Percentiles rank a stretch among this genome's conserved stretches.
Conservation (phyloP, 2,888 invertebrate genomes). For the Microplitis manilae region DNA sequence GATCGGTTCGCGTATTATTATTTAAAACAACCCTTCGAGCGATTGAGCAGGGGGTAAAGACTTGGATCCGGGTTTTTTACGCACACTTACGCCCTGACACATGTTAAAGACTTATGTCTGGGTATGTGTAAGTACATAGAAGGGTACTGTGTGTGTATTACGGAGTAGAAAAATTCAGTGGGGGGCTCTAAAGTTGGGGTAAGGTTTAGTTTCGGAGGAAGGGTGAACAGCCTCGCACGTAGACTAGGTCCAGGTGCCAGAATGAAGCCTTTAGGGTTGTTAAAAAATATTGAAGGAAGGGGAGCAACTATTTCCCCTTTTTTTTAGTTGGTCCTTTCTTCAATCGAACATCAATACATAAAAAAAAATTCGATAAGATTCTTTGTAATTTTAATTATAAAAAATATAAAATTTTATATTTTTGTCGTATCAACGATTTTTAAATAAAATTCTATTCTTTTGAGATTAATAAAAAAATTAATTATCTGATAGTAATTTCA, state of each 20-base stretch:
- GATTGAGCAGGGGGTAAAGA: constrained; percentile 53
- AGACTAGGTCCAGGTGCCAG: constrained; percentile 57
- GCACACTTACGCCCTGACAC: constrained; percentile 18
- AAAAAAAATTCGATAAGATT: constrained; percentile 15
- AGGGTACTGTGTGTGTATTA: constrained; percentile 3
- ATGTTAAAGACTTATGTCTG: background rate
- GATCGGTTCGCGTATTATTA: constrained; percentile 63
- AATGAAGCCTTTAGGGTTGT: constrained; percentile 49
- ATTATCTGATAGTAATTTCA: too few species aligned
- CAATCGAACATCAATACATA: constrained; percentile 15
- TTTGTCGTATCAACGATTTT: too few species aligned
- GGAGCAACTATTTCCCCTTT: background rate
- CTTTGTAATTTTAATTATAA: constrained; percentile 1
- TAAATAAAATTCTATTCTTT: too few species aligned
- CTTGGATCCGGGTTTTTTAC: constrained; percentile 46
- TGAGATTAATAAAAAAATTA: too few species aligned
- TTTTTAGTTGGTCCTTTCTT: constrained; percentile 40
- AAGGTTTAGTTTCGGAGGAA: constrained; percentile 51
- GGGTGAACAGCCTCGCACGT: constrained; percentile 57
- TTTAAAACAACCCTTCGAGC: constrained; percentile 70
- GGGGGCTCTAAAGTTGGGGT: constrained; percentile 53
- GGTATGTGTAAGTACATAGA: constrained; percentile 15
- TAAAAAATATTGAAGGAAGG: constrained; percentile 48
- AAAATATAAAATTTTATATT: background rate
- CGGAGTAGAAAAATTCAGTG: constrained; percentile 38